A percentile compares a stretch with the other conserved stretches of the same genome.
Conservation (phyloP, 2,113 vertebrate genomes). For the Leucosticte australis region DNA sequence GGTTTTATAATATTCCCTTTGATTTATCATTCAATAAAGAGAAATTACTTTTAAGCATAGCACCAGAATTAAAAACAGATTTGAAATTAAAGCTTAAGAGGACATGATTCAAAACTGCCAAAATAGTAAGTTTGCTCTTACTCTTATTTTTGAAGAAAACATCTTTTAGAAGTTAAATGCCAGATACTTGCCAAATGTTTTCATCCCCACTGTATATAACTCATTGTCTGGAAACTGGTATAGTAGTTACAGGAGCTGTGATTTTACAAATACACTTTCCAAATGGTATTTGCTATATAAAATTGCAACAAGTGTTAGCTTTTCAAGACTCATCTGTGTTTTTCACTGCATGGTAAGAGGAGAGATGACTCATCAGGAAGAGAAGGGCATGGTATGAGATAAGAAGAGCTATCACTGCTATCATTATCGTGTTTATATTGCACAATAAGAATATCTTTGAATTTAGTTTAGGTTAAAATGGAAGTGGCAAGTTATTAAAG, state of each 20-base stretch:
- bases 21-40: neutral
- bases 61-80: neutral
- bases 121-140: neutral
- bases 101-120: neutral
- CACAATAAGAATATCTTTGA: neutral
- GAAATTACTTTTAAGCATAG: neutral
- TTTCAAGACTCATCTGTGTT: constrained; percentile 8
- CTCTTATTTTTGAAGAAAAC: neutral
- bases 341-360: neutral
- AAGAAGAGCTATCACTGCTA: neutral
- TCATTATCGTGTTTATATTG: neutral
- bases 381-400: neutral
- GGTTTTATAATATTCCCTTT: neutral
- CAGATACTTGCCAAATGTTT: neutral
- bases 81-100: neutral
- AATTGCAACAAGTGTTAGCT: neutral
- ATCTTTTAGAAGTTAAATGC: neutral
- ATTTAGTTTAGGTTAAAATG: neutral
- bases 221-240: neutral
- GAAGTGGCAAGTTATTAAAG: neutral
- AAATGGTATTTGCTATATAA: neutral
- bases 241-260: neutral
- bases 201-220: neutral
- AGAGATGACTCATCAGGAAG: neutral
- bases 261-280: neutral